Evolutionary conservation across 2,888 invertebrate genomes (phyloP).

Genomic region (Charanyca ferruginea): DNA sequence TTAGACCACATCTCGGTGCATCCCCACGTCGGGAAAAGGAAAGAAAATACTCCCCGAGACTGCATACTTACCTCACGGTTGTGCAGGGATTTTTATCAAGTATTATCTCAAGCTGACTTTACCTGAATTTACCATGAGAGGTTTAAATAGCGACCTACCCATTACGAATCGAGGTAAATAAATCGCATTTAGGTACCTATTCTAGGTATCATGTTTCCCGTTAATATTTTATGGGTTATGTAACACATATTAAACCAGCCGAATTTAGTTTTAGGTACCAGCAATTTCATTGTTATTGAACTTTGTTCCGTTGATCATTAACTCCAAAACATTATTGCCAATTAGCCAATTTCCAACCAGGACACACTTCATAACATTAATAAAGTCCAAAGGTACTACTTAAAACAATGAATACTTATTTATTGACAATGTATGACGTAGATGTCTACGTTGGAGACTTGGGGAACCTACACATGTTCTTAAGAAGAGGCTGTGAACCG

Average conservation of each 20-base stretch:
- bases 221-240: background rate
- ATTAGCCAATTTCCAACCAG: conserved; percentile 37
- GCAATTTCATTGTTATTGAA: conserved; percentile 15
- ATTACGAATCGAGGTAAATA: too few species aligned
- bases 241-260: conserved; percentile 11
- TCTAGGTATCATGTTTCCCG: too few species aligned
- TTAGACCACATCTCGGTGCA: too few species aligned
- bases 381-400: conserved; percentile 13
- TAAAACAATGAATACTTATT: conserved; percentile 24
- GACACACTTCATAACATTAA: conserved; percentile 12
- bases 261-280: conserved; percentile 25
- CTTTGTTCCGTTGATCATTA: conserved; percentile 23
- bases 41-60: too few species aligned
- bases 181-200: too few species aligned
- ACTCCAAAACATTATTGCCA: conserved; percentile 19
- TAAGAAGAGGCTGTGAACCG: background rate
- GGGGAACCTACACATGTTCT: background rate
- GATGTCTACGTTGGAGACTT: background rate
- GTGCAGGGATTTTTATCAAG: too few species aligned
- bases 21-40: too few species aligned
- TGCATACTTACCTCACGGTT: too few species aligned
- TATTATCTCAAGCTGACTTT: too few species aligned
- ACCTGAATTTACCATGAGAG: too few species aligned
- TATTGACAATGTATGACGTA: conserved; percentile 28
- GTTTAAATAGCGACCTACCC: too few species aligned